Evolutionary conservation across 2,888 invertebrate genomes (phyloP).

Genomic region (Pristionchus entomophagus): DNA sequence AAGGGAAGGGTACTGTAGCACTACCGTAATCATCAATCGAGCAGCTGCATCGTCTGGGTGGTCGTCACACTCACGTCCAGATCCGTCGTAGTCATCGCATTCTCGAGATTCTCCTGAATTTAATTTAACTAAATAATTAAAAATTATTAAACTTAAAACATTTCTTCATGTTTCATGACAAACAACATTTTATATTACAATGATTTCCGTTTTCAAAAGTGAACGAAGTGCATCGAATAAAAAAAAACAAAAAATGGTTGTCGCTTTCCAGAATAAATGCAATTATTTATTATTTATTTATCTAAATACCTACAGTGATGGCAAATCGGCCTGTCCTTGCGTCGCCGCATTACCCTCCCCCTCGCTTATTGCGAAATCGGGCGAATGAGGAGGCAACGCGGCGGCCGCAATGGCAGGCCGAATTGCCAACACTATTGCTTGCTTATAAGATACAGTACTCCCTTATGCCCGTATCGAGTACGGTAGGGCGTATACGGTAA

Average conservation of each 20-base stretch:
- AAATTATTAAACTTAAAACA: background rate
- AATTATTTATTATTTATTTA: background rate
- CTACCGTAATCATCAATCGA: background rate
- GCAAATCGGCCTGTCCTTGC: too few relatives aligned
- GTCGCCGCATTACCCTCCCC: too few relatives aligned
- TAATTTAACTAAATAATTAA: background rate
- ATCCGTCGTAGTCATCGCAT: background rate
- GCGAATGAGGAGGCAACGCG: too few relatives aligned
- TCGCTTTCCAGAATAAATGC: background rate
- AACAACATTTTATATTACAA: too few relatives aligned
- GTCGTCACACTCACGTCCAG: conserved; percentile 13
- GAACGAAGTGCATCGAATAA: background rate
- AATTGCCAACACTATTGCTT: too few relatives aligned
- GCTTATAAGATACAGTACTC: too few relatives aligned
- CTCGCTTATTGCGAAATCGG: too few relatives aligned
- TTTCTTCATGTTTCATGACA: too few relatives aligned
- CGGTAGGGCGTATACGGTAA: too few relatives aligned
- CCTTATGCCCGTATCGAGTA: too few relatives aligned
- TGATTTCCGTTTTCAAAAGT: background rate
- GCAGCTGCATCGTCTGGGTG: background rate
- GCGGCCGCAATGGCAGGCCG: too few relatives aligned
- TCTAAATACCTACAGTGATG: too few relatives aligned
- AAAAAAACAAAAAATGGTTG: background rate
- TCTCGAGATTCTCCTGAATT: background rate
- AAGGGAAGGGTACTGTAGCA: background rate